Evolutionary conservation across 1,140 invertebrate genomes (phyloP).

Genomic region (Muscidifurax raptorellus): DNA sequence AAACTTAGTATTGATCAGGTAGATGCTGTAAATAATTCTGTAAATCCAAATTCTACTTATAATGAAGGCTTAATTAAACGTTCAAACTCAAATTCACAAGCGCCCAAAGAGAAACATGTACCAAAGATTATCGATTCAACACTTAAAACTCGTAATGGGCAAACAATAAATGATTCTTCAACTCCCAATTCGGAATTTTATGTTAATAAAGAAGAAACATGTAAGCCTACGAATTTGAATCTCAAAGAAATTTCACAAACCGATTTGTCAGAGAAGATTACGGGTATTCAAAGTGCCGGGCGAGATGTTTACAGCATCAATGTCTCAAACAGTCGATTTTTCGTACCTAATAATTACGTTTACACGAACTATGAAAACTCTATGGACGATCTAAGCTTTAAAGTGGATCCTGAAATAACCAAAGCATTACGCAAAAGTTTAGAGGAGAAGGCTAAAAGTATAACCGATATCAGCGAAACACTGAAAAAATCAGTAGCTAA

Average conservation of each 20-base stretch:
- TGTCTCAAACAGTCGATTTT: constrained; percentile 67
- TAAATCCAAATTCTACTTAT: neutral
- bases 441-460: constrained; percentile 47
- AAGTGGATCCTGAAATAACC: constrained; percentile 66
- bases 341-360: constrained; percentile 65
- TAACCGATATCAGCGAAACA: constrained; percentile 2
- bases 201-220: neutral
- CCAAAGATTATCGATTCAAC: constrained; percentile 24
- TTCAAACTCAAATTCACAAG: neutral
- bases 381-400: constrained; percentile 65
- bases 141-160: constrained; percentile 6
- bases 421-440: constrained; percentile 61
- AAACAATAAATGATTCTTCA: neutral
- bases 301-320: constrained; percentile 61
- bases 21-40: neutral
- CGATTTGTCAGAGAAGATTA: constrained; percentile 58
- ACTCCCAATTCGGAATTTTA: neutral
- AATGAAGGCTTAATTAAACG: neutral
- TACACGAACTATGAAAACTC: constrained; percentile 58
- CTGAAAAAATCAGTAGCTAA: neutral
- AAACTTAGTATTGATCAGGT: constrained; percentile 1
- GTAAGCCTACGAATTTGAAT: neutral
- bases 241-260: constrained; percentile 37
- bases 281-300: constrained; percentile 58
- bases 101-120: neutral